Evolutionary conservation across 2,797 vertebrate genomes (phyloP).

Genomic region (Sciurus vulgaris): DNA sequence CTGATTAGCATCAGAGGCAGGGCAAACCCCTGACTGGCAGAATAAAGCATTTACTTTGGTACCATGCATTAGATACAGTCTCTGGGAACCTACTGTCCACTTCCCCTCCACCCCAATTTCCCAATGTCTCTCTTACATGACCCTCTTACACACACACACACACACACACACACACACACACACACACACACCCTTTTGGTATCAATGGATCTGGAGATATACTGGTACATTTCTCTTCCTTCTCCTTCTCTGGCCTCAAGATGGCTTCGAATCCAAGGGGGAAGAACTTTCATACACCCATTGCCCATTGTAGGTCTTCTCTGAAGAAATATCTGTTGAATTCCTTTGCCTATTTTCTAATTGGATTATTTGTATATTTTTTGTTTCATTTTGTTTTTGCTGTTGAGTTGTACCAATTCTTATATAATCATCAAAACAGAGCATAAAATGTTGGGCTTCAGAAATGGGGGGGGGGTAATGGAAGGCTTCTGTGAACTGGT

Average conservation of each 20-base stretch:
- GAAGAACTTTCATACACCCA: not conserved
- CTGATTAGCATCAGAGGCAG: not conserved
- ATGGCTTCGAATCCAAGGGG: not conserved
- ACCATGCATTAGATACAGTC: not conserved
- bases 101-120: no score
- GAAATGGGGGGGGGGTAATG: no score
- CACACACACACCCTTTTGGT: not conserved
- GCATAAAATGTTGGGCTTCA: not conserved
- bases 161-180: no score
- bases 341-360: slow-evolving; percentile 29
- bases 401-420: not conserved
- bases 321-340: not conserved
- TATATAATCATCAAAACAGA: not conserved
- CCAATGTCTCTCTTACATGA: not conserved
- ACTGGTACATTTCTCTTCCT: not conserved
- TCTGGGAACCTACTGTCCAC: not conserved
- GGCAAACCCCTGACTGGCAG: no score
- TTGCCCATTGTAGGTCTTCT: not conserved
- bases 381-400: not conserved
- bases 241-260: not conserved
- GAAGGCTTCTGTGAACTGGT: not conserved
- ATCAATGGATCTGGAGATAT: not conserved
- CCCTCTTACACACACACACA: not conserved
- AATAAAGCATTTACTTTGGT: not conserved
- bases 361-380: not conserved